phyloP scores from a whole-genome alignment of 2,113 vertebrate genomes.

The Corydoras maculifer region DNA sequence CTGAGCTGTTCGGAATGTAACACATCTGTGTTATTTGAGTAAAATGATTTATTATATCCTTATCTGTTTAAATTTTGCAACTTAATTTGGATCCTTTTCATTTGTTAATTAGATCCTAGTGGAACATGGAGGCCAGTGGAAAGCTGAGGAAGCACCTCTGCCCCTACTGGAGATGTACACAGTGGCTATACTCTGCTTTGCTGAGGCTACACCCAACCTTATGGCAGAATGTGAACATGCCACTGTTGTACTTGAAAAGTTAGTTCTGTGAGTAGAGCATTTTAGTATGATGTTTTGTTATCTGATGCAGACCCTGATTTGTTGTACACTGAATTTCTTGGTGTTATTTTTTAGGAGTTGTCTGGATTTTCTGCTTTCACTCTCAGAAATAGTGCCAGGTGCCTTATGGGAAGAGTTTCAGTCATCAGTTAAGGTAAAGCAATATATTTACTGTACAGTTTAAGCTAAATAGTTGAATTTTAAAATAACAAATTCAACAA shows the following conservation, averaged over 20 bases:
- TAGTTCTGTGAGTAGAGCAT: slow-evolving; percentile 83
- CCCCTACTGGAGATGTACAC: slow-evolving; percentile 93
- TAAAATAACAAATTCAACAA: too few species aligned
- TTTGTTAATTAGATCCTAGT: slow-evolving; percentile 77
- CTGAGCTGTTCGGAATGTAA: too few species aligned
- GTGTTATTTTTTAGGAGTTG: slow-evolving; percentile 77
- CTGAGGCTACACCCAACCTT: slow-evolving; percentile 85
- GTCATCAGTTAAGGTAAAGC: slow-evolving; percentile 85
- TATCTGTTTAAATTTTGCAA: too few species aligned
- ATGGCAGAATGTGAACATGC: slow-evolving; percentile 95
- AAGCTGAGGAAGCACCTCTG: slow-evolving; percentile 88
- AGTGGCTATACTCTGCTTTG: slow-evolving; percentile 88
- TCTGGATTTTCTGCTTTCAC: slow-evolving; percentile 88
- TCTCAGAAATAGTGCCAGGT: slow-evolving; percentile 86
- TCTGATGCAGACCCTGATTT: background rate
- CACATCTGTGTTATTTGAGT: too few species aligned
- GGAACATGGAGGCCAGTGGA: slow-evolving; percentile 93
- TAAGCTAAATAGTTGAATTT: background rate
- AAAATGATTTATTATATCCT: too few species aligned
- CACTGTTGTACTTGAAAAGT: slow-evolving; percentile 92
- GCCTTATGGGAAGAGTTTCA: slow-evolving; percentile 94
- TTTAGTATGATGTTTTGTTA: background rate
- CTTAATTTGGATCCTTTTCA: too few species aligned
- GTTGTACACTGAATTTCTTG: background rate
- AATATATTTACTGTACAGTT: background rate